Percentiles rank a stretch among this genome's conserved stretches.
phyloP scores from a whole-genome alignment of 2,113 vertebrate species.

The Sylvietta virens region DNA sequence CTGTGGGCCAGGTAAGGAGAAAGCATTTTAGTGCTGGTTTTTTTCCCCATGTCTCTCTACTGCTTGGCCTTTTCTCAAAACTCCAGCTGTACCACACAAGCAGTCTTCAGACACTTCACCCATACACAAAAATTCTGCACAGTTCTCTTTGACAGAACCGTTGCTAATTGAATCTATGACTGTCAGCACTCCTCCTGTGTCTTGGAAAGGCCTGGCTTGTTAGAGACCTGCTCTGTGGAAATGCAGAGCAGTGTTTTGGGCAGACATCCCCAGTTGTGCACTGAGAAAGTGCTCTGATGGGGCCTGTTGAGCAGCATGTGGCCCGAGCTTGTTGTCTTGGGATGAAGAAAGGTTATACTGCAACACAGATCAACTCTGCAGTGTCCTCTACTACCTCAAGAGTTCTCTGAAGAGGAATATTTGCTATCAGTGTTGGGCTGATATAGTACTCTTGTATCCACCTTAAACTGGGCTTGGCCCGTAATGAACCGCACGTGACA shows the following conservation, averaged over 20 bases:
- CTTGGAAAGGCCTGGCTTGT: not conserved
- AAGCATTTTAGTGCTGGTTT: not conserved
- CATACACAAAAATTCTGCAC: not conserved
- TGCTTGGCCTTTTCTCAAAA: not conserved
- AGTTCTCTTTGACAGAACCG: not conserved
- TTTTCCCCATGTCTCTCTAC: fast-evolving
- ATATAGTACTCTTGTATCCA: not conserved
- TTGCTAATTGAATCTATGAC: not conserved
- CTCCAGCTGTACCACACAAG: not conserved
- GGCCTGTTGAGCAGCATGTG: not conserved
- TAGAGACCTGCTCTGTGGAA: not conserved
- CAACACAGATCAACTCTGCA: not conserved
- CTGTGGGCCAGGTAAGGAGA: not conserved
- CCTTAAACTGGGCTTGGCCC: not conserved
- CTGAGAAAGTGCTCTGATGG: not conserved
- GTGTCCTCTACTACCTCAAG: not conserved
- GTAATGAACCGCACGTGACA: not conserved
- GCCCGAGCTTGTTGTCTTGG: not conserved
- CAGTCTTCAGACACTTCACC: not conserved
- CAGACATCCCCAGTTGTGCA: not conserved
- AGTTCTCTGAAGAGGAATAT: not conserved
- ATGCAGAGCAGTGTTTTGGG: not conserved
- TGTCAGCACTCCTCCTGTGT: not conserved
- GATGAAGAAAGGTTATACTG: not conserved
- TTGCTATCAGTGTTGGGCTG: not conserved